Percentiles rank a stretch among this genome's conserved stretches.
These are phyloP conservation scores for Percopsis transmontana DNA, from an alignment of 2,113 vertebrate species.

Conservation along the genomic window DNA sequence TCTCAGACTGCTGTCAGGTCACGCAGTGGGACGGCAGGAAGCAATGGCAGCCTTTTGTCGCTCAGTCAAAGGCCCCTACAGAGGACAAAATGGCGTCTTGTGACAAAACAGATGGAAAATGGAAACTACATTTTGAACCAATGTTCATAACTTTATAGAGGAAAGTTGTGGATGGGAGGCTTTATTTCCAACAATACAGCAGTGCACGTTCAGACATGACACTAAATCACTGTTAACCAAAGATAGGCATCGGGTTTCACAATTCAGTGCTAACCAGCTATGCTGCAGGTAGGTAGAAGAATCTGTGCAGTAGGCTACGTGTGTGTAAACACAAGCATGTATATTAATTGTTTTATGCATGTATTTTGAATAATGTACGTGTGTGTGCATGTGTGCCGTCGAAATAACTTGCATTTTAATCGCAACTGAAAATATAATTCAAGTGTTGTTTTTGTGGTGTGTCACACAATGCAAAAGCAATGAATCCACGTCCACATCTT, in stretches of 20 bases:
- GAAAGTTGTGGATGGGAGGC: neutral
- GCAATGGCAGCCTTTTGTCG: constrained; percentile 42
- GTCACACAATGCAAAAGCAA: too few species aligned
- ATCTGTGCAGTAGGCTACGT: neutral
- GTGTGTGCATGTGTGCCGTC: too few species aligned
- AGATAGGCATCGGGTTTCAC: constrained; percentile 36
- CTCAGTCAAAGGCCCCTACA: constrained; percentile 54
- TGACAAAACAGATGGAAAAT: constrained; percentile 60
- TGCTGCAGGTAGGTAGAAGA: neutral
- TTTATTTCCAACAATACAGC: constrained; percentile 7
- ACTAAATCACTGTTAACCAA: constrained; percentile 7
- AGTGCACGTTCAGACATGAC: constrained; percentile 25
- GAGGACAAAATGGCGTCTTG: constrained; percentile 58
- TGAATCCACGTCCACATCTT: too few species aligned
- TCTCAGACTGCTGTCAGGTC: constrained; percentile 45
- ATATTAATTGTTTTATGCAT: too few species aligned
- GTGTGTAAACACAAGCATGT: neutral
- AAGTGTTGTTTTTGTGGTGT: too few species aligned
- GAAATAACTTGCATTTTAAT: too few species aligned
- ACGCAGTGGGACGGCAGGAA: constrained; percentile 43
- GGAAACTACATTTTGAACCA: neutral
- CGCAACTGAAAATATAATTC: too few species aligned
- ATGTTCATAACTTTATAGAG: neutral
- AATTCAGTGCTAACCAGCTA: neutral
- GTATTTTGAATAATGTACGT: too few species aligned